Conservation (phyloP, 2,797 vertebrate genomes). For the Pangasius larnaudii region DNA sequence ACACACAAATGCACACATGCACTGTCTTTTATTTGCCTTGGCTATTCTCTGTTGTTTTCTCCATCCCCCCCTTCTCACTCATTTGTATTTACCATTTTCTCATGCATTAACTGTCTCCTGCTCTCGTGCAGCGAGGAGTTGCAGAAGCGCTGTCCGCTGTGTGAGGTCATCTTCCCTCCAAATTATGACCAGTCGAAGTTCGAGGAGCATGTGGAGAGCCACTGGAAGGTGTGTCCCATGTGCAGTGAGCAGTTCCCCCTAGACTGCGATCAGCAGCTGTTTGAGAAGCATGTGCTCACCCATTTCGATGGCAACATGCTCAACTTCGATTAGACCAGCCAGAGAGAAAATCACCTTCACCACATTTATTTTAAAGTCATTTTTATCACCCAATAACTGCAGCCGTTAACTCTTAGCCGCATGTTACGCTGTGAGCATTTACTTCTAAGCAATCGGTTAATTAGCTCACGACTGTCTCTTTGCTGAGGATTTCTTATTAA, state of each 20-base stretch:
- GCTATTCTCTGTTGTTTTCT: background rate
- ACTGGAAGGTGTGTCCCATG: constrained; percentile 99
- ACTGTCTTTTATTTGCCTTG: constrained; percentile 28
- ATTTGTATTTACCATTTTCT: background rate
- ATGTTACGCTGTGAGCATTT: constrained; percentile 40
- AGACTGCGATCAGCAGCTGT: constrained; percentile 93
- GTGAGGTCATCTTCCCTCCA: constrained; percentile 94
- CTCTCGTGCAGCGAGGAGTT: constrained; percentile 81
- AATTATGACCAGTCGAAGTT: constrained; percentile 98
- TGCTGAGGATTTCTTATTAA: constrained; percentile 13
- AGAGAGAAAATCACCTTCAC: constrained; percentile 23
- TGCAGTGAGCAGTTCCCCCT: constrained; percentile 97
- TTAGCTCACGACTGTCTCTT: constrained; percentile 29
- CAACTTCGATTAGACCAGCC: constrained; percentile 82
- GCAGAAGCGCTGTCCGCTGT: constrained; percentile 93
- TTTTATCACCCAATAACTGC: constrained; percentile 26
- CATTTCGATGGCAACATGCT: constrained; percentile 91
- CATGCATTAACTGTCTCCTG: background rate
- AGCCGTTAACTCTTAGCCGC: constrained; percentile 38
- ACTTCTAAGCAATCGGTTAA: constrained; percentile 41
- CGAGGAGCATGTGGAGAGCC: constrained; percentile 96
- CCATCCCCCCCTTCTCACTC: background rate
- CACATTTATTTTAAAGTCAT: constrained; percentile 54
- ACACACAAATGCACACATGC: constrained; percentile 37
- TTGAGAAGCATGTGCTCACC: constrained; percentile 94